These are phyloP conservation scores for Hydrochoerus hydrochaeris DNA, from an alignment of 2,113 vertebrate species.

Conservation along the genomic window DNA sequence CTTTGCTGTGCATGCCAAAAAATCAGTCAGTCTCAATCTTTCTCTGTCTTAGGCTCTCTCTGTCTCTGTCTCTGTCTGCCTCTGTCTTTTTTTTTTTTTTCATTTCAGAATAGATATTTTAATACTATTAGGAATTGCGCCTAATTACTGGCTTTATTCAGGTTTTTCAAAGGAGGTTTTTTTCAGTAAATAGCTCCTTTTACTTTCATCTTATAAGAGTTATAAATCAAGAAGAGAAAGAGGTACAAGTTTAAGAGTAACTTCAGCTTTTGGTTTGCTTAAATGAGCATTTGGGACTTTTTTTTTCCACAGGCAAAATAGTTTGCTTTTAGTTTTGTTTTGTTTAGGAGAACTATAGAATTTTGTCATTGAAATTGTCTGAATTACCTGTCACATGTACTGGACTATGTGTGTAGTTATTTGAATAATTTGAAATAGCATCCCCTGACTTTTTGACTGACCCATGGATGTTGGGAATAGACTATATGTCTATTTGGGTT, in stretches of 20 bases:
- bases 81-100: neutral
- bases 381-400: neutral
- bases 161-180: conserved; percentile 21
- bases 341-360: neutral
- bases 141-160: neutral
- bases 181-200: neutral
- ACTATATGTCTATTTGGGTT: neutral
- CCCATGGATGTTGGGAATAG: neutral
- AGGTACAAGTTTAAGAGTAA: neutral
- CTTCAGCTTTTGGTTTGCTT: neutral
- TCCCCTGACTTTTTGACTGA: neutral
- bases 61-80: neutral
- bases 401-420: neutral
- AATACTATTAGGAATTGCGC: neutral
- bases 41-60: neutral
- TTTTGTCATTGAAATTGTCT: neutral
- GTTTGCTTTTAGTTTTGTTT: neutral
- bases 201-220: neutral
- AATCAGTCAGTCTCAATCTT: neutral
- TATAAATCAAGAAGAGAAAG: neutral
- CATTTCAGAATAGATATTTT: neutral
- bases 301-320: neutral
- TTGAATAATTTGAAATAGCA: neutral
- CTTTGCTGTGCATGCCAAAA: neutral
- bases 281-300: neutral